Base-by-base conservation (phyloP, 2,888 invertebrate genomes). In the Agrochola circellaris region DNA sequence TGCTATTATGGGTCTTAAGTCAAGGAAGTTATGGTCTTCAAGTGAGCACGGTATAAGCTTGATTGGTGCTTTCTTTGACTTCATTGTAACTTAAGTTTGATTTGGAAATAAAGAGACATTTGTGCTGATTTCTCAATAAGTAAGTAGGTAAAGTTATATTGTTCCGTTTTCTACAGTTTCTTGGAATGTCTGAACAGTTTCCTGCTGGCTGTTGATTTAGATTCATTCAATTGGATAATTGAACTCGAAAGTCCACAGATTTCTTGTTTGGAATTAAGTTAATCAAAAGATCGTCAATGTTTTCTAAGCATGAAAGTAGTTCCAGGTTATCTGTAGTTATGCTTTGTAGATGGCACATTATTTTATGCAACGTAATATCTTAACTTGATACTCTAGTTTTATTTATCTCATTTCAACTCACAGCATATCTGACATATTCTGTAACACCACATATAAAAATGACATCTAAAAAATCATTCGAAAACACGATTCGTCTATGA, bases 401-500 rank as follows among this genome's bases (percentile, higher is more conserved):
- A 23, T 51, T 23, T 51, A 51, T 23, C 2, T 51, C 20, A 51
- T 23, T 23, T 51, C 51, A 74, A 58, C 34, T 51, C 7, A 42
- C 11, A 70, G 23, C 56, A 26, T 67, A 60, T 68, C 51, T 70
- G 11, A 71, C 61, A 68, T 78, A 77, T 62, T 48, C 38, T 62
- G 11, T 58, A 68, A 51, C 26, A 65, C 69, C 69, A 78, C 69
- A 86, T 66, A 80, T 74, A 75, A 82, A 85, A 87, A 74, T 62
- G 13, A 77, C 70, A 77, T 82, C 65, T n/a, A 87, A 77, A 84
- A 80, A 77, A 75, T 42, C 69, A 81, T 82, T 80, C 82, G 65
- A 83, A 84, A 84, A 84, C 85, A 87, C 69, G 80, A 84, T 80
- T 88, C 73, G 80, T 84, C 85, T 89, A 87, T 91, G 86, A 89